Evolutionary conservation across 1,140 invertebrate species (phyloP).

Genomic region (Dreissena polymorpha): DNA sequence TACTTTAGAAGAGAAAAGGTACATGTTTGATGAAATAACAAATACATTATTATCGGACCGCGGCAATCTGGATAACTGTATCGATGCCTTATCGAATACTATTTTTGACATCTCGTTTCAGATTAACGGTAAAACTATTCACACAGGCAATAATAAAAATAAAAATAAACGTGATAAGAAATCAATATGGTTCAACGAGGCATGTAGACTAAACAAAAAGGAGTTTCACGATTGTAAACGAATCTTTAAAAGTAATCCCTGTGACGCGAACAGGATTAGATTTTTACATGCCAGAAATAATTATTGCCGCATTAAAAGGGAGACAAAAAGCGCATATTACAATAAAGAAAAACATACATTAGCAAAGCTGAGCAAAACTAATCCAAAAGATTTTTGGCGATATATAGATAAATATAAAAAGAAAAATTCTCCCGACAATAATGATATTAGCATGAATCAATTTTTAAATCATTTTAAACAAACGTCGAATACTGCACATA

Average conservation of each 20-base stretch:
- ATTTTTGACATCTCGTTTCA: slow-evolving; percentile 34
- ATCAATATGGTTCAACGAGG: slow-evolving; percentile 15
- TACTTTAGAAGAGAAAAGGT: too few species aligned
- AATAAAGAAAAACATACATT: slow-evolving; percentile 10
- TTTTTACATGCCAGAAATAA: neutral
- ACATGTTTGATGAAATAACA: too few species aligned
- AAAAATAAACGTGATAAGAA: neutral
- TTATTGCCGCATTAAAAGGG: neutral
- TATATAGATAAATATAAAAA: slow-evolving; percentile 24
- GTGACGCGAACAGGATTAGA: neutral
- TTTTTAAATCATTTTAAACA: slow-evolving; percentile 1
- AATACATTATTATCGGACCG: too few species aligned
- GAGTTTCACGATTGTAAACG: slow-evolving; percentile 1
- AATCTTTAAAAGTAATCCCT: too few species aligned
- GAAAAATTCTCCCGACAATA: neutral
- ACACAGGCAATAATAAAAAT: neutral
- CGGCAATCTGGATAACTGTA: too few species aligned
- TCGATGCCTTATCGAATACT: too few species aligned
- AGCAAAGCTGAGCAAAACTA: neutral
- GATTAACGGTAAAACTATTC: slow-evolving; percentile 6
- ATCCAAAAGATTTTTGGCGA: slow-evolving; percentile 22
- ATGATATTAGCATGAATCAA: neutral
- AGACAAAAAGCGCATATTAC: slow-evolving; percentile 5
- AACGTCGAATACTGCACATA: neutral
- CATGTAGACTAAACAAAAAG: too few species aligned